Evolutionary conservation across 2,888 invertebrate genomes (phyloP), one percentile per base, ranked within the genome.

Genomic region (Endotricha flammealis): DNA sequence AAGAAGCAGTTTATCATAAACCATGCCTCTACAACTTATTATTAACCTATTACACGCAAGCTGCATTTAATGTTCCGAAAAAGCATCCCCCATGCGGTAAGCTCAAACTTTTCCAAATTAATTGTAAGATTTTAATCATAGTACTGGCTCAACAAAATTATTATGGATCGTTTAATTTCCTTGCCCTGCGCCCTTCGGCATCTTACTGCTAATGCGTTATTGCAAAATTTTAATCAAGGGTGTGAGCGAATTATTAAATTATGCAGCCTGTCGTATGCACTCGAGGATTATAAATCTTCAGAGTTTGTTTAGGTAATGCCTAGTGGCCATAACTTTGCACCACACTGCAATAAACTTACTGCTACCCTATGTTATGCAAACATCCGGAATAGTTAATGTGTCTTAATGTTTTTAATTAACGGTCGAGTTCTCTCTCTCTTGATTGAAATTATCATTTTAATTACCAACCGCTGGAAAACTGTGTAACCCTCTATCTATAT

Each of bases 171-270:
- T 77, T 86, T 85, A 83, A 86, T 85, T 83, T 80, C 68, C 72
- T 68, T 70, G 71, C 68, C 70, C 71, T 60, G 55, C 71, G 64
- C 75, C 80, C 78, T 78, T 67, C 63, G 69, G 73, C 76, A 54
- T 75, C 76, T 79, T 69, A 69, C 64, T 20, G 20, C 20, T 79
- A 80, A 81, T 79, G 81, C 75, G 73, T 79, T 77, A 80, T 74
- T 77, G 74, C 79, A 68, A 80, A 80, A 81, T 83, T 86, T 82
- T 86, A 86, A 85, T 85, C 79, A 83, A 79, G 83, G 82, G 83
- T 71, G 78, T 82, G 73, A 76, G 69, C 56, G 61, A 64, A 73
- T 81, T 79, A 83, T 82, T 82, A 81, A 82, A 83, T 83, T 86
- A 83, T 83, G 82, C 83, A 83, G 67, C 64, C 81, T 82, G 83